Evolutionary conservation across 2,113 vertebrate genomes (phyloP).

Genomic region (Hemiprocne comata): DNA sequence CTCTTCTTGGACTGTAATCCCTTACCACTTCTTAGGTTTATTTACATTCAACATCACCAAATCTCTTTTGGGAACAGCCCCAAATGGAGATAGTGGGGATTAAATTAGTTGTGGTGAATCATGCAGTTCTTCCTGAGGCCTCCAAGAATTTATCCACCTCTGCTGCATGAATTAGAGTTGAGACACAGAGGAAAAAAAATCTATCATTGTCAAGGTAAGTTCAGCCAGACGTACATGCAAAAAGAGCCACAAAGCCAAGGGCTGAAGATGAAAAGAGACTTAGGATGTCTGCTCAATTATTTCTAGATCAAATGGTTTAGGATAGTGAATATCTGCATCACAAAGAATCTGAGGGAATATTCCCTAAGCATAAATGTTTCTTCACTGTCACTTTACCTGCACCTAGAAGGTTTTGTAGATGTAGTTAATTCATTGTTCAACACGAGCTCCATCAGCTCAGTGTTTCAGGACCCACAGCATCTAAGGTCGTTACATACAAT

Average conservation of each 20-base stretch:
- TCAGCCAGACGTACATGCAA: not conserved
- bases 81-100: not conserved
- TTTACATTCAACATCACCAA: not conserved
- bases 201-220: not conserved
- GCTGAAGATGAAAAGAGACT: not conserved
- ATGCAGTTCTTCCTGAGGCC: not conserved
- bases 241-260: not conserved
- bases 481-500: not conserved
- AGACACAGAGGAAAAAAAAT: not conserved
- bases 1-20: not conserved
- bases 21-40: not conserved
- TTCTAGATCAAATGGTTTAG: not conserved
- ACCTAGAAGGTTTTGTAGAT: not conserved
- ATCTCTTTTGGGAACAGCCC: not conserved
- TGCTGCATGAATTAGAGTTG: not conserved
- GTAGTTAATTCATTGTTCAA: not conserved
- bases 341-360: not conserved
- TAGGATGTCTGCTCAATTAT: not conserved
- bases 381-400: not conserved
- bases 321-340: not conserved
- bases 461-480: not conserved
- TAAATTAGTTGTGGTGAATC: not conserved
- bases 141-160: not conserved
- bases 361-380: not conserved
- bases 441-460: not conserved